Evolutionary conservation across 2,888 invertebrate species (phyloP).

Genomic region (Tridacna gigas): DNA sequence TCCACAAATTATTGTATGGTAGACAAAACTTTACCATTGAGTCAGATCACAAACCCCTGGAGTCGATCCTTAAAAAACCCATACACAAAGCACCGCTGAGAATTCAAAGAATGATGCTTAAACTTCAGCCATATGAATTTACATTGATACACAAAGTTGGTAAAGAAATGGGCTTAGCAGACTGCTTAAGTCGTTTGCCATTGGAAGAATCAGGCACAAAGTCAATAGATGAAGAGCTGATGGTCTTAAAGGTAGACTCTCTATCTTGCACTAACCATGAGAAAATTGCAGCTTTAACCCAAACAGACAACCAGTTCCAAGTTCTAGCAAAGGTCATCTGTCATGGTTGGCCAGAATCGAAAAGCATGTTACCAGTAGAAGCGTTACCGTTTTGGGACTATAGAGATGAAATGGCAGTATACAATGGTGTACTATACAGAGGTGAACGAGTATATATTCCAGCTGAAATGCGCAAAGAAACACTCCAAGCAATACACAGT

Average conservation of each 20-base stretch:
- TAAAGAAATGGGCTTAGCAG: slow-evolving; percentile 48
- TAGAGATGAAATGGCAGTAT: slow-evolving; percentile 49
- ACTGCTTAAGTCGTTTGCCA: slow-evolving; percentile 29
- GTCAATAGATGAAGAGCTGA: too few relatives aligned
- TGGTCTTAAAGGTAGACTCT: slow-evolving; percentile 21
- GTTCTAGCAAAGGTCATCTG: slow-evolving; percentile 12
- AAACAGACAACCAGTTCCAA: slow-evolving; percentile 31
- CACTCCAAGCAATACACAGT: slow-evolving; percentile 37
- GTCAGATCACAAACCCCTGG: slow-evolving; percentile 59
- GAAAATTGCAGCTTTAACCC: slow-evolving; percentile 35
- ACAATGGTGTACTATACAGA: slow-evolving; percentile 48
- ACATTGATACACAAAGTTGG: slow-evolving; percentile 51
- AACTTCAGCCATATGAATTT: slow-evolving; percentile 48
- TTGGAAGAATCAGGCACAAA: slow-evolving; percentile 34
- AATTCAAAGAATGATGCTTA: slow-evolving; percentile 39
- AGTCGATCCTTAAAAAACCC: slow-evolving; percentile 51
- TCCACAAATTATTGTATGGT: slow-evolving; percentile 55
- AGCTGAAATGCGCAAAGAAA: slow-evolving; percentile 28
- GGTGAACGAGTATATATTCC: slow-evolving; percentile 42
- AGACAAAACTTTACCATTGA: slow-evolving; percentile 37
- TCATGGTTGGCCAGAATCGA: slow-evolving; percentile 47
- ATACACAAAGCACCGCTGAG: slow-evolving; percentile 40
- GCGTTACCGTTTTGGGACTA: slow-evolving; percentile 40
- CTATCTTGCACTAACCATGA: slow-evolving; percentile 36
- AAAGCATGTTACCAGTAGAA: slow-evolving; percentile 25